Evolutionary conservation across 2,113 vertebrate species (phyloP), one percentile per base, ranked within the genome.

Genomic region (Salvelinus sp.): DNA sequence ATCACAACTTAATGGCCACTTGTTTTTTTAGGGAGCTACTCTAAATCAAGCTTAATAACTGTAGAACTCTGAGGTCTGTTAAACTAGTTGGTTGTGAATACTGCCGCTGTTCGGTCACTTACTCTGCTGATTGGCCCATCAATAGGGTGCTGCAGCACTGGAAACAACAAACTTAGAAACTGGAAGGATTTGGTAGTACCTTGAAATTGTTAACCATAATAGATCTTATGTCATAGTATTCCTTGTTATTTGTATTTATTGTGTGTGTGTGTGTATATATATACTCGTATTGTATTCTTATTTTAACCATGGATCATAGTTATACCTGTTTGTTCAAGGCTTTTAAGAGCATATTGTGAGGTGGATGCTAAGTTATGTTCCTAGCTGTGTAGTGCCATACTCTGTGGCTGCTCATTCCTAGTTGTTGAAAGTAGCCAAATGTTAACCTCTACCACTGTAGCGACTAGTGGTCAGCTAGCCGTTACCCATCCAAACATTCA

Each of bases 41-140:
- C 79, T 87, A 87, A 87, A 83, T 88, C 80, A 78, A 78, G 76
- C 82, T 86, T 81, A 86, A 90, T 87, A 90, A 83, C 84, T 73
- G 69, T 58, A 76, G 76, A 74, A 1, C 86, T 87, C 80, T 87
- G 82, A 80, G 84, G 77, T 85, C 81, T 78, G 80, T 90, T 84
- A 84, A 4, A 25, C 80, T 79, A 62, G 79, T 82, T 87, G 83
- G 85, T 82, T 62, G 79, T 4, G 81, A 79, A 82, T 84, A 80
- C 79, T 48, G 79, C 78, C 75, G 69, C 79, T 83, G 73, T 87
- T 81, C 82, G 76, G 70, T 76, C 66, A 65, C 70, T 76, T 77
- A 83, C 72, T 78, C 48, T 76, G 83, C 84, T 81, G 80, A 83
- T 82, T 81, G 65, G 33, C 66, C 54, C 70, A 20, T 10, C 81